phyloP scores from a whole-genome alignment of 2,113 vertebrate genomes.

The Cheirogaleus medius region DNA sequence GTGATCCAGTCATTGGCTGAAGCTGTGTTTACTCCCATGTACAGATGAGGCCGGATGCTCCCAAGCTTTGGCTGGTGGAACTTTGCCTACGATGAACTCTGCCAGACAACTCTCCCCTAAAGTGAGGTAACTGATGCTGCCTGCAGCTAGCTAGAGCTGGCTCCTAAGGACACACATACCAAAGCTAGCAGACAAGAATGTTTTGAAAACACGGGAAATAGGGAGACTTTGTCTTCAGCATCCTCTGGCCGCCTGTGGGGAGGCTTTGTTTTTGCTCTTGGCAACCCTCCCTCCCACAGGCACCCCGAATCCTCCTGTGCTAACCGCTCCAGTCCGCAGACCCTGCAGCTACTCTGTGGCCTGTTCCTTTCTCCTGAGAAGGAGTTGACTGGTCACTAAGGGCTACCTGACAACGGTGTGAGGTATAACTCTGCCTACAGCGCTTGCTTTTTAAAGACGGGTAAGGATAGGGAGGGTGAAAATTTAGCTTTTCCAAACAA shows the following conservation, averaged over 20 bases:
- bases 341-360: not conserved
- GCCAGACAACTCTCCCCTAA: not conserved
- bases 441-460: not conserved
- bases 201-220: not conserved
- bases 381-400: not conserved
- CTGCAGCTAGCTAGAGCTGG: not conserved
- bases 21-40: not conserved
- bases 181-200: not conserved
- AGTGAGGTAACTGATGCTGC: not conserved
- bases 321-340: not conserved
- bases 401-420: not conserved
- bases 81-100: not conserved
- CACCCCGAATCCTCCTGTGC: not conserved
- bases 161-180: not conserved
- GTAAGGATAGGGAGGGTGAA: not conserved
- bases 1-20: not conserved
- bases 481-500: not conserved
- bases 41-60: not conserved
- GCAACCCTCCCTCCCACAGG: not conserved
- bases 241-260: not conserved
- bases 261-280: not conserved
- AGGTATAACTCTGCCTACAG: not conserved
- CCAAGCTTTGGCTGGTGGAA: not conserved
- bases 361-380: not conserved
- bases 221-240: not conserved